Conservation (phyloP, 2,797 vertebrate species). For the Schizopygopsis pylzovi region DNA sequence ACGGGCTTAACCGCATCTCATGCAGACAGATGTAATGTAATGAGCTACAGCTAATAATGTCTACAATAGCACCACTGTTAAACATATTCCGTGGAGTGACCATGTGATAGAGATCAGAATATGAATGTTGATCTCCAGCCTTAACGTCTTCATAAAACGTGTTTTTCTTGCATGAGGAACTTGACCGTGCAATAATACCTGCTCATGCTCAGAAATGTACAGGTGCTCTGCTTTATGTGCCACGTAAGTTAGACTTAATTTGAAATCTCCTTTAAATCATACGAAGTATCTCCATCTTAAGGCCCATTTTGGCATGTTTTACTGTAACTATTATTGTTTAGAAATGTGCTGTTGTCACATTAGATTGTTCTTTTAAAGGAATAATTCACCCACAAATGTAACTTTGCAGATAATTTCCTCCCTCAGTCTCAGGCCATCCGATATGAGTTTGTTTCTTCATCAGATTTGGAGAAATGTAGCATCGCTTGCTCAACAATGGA, state of each 20-base stretch:
- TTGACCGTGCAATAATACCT: background rate
- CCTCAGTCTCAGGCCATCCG: background rate
- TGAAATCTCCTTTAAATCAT: background rate
- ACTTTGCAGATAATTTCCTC: background rate
- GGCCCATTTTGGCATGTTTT: background rate
- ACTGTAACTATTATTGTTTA: background rate
- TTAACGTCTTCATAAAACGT: background rate
- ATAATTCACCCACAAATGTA: background rate
- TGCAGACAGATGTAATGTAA: background rate
- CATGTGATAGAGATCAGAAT: background rate
- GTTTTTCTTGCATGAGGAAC: background rate
- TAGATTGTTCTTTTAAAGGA: background rate
- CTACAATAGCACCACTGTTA: background rate
- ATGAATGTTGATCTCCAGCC: constrained; percentile 23
- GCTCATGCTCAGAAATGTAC: background rate
- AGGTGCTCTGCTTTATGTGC: constrained; percentile 6
- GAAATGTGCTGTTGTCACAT: background rate
- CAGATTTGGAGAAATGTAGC: background rate
- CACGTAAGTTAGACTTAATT: background rate
- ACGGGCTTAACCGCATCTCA: constrained; percentile 26
- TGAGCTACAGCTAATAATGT: background rate
- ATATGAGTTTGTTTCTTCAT: background rate
- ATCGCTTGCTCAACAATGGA: background rate
- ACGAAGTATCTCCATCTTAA: background rate
- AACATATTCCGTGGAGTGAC: background rate